These are phyloP conservation scores for Pemphredon lugubris DNA, from an alignment of 2,888 invertebrate species.

Conservation along the genomic window DNA sequence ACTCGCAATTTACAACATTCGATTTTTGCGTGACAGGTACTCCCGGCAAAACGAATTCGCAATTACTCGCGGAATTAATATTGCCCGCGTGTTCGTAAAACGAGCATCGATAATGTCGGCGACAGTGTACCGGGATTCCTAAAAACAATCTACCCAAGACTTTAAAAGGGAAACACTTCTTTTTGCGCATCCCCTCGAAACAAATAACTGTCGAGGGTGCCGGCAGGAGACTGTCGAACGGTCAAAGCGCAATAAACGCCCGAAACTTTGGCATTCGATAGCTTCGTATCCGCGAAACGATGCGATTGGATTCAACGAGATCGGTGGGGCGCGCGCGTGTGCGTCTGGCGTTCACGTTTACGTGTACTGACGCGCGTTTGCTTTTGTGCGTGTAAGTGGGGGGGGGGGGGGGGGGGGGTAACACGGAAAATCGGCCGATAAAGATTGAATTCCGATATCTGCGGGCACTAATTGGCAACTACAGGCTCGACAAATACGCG, in stretches of 20 bases:
- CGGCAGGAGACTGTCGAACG: conserved; percentile 59
- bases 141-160: conserved; percentile 21
- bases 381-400: too few species aligned
- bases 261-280: conserved; percentile 65
- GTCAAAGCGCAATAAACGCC: conserved; percentile 68
- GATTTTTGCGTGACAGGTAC: too few species aligned
- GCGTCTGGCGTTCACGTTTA: neutral
- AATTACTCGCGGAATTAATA: too few species aligned
- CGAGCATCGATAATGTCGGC: conserved; percentile 22
- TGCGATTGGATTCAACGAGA: conserved; percentile 29
- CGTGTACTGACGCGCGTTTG: too few species aligned
- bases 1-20: too few species aligned
- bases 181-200: conserved; percentile 41
- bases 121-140: conserved; percentile 31
- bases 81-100: neutral
- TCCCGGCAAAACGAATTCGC: too few species aligned
- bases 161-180: conserved; percentile 29
- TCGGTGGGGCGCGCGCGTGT: conserved; percentile 30
- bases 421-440: conserved; percentile 58
- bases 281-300: conserved; percentile 48
- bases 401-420: too few species aligned
- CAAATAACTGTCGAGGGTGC: conserved; percentile 67
- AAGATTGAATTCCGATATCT: conserved; percentile 75
- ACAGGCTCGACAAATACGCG: conserved; percentile 13
- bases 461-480: conserved; percentile 62